Percentiles rank a stretch among this genome's conserved stretches.
These are phyloP conservation scores for Thunnus maccoyii DNA, from an alignment of 2,113 vertebrate species.

Conservation along the genomic window DNA sequence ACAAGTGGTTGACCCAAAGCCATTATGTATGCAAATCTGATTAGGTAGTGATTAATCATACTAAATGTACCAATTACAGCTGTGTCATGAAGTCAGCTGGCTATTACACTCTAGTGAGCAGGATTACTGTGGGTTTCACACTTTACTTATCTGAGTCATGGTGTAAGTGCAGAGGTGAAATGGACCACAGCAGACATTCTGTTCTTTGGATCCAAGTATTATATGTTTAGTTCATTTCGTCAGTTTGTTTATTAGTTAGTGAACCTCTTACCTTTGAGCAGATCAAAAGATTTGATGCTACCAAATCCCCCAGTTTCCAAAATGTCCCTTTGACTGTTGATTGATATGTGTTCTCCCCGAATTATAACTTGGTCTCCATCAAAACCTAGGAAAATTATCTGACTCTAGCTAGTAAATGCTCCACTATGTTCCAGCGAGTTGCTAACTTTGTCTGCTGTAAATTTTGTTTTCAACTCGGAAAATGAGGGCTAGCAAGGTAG, in stretches of 20 bases:
- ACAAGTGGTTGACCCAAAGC: constrained; percentile 40
- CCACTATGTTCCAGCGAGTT: too few relatives aligned
- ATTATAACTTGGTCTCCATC: too few relatives aligned
- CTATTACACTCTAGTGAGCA: constrained; percentile 13
- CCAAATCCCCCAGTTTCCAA: neutral
- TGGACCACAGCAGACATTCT: neutral
- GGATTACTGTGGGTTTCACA: constrained; percentile 28
- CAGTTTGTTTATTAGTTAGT: neutral
- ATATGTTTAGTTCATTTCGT: neutral
- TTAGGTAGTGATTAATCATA: constrained; percentile 65
- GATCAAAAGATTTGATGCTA: neutral
- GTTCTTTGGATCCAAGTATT: neutral
- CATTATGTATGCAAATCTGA: constrained; percentile 65
- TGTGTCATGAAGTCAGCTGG: constrained; percentile 48
- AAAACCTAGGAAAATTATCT: too few relatives aligned
- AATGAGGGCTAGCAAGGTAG: too few relatives aligned
- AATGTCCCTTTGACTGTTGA: neutral
- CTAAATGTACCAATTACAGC: constrained; percentile 62
- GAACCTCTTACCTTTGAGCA: neutral
- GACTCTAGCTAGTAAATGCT: too few relatives aligned
- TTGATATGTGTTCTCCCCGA: too few relatives aligned
- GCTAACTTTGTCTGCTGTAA: too few relatives aligned
- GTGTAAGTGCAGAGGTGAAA: constrained; percentile 1
- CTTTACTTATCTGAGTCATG: constrained; percentile 23
- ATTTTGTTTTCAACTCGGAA: too few relatives aligned